Conservation (phyloP, 2,888 invertebrate genomes). For the Halocaridina rubra region DNA sequence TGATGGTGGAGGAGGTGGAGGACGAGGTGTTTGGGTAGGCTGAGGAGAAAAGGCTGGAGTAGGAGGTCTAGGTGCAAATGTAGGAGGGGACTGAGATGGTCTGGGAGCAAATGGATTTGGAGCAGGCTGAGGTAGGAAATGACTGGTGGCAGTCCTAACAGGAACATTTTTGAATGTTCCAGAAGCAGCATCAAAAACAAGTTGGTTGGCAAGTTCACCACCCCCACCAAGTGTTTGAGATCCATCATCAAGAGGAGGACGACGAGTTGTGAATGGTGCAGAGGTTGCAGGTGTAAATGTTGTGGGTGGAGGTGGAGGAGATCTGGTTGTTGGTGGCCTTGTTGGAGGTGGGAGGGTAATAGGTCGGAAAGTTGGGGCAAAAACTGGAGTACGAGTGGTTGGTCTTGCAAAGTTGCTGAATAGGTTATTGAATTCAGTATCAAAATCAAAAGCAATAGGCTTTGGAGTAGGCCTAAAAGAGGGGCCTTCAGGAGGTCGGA, state of each 20-base stretch:
- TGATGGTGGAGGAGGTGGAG: neutral
- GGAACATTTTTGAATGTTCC: slow-evolving; percentile 50
- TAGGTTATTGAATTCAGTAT: slow-evolving; percentile 43
- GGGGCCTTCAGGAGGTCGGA: neutral
- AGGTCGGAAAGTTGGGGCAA: neutral
- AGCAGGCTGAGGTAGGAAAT: neutral
- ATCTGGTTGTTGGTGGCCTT: neutral
- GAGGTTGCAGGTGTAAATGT: neutral
- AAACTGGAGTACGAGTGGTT: neutral
- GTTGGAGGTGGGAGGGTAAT: neutral
- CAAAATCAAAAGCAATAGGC: slow-evolving; percentile 49
- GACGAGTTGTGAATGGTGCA: neutral
- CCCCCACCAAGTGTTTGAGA: slow-evolving; percentile 10
- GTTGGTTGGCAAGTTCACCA: slow-evolving; percentile 11
- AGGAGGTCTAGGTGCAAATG: neutral
- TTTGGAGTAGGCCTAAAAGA: slow-evolving; percentile 3
- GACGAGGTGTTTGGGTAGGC: neutral
- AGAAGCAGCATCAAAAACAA: slow-evolving; percentile 50
- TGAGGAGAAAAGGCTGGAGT: neutral
- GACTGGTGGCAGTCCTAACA: neutral
- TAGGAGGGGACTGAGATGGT: too few species aligned
- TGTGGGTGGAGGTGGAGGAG: neutral
- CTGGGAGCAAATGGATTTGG: neutral
- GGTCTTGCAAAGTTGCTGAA: slow-evolving; percentile 21
- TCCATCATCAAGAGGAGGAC: slow-evolving; percentile 10